Base-by-base conservation (phyloP, 2,113 vertebrate genomes). In the Capreolus pygargus region DNA sequence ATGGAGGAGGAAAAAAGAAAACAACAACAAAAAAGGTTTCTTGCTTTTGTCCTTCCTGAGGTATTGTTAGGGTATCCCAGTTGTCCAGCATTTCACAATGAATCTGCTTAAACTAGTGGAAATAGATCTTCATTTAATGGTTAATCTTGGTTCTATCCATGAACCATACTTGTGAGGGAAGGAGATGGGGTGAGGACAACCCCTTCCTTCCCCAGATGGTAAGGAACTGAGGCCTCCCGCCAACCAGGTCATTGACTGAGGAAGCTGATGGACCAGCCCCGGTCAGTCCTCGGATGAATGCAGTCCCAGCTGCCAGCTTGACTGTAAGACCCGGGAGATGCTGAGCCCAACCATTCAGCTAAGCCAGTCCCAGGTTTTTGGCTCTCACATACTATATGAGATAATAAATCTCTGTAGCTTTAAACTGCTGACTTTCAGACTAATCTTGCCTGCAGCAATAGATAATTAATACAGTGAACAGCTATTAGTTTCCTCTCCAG, bases 181-280 rank as follows among this genome's bases (percentile, higher is more conserved):
- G 3, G 1, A 30, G 25, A 5, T 14, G 2, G 67, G 27, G 6
- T 5, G 1, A 33, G 15, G 30, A 74, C 1, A 1, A 4, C 6
- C 64, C 4, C 12, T 52, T 81, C 30, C 17, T n/a, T n/a, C 16
- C 83, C 55, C 55, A 58, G 55, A 2, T 21, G 9, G 27, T 45
- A 17, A 86, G 55, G 55, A 86, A 43, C 36, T 12, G 55, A 60
- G 83, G 83, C 16, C 10, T 21, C 54, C 27, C 30, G 27, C 36
- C 83, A 45, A 12, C 39, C 16, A 10, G 3, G 5, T 28, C 39
- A 30, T 1, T 60, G 83, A 45, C 36, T 45, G 9, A 43, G 83
- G 39, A 45, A 30, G 16, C 27, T 30, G 39, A 45, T 33, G 5
- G 55, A 21, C 83, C 39, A 60, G 55, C 83, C 27, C 55, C 3